Conservation (phyloP, 1,140 invertebrate species). For the Zophobas atratus region DNA sequence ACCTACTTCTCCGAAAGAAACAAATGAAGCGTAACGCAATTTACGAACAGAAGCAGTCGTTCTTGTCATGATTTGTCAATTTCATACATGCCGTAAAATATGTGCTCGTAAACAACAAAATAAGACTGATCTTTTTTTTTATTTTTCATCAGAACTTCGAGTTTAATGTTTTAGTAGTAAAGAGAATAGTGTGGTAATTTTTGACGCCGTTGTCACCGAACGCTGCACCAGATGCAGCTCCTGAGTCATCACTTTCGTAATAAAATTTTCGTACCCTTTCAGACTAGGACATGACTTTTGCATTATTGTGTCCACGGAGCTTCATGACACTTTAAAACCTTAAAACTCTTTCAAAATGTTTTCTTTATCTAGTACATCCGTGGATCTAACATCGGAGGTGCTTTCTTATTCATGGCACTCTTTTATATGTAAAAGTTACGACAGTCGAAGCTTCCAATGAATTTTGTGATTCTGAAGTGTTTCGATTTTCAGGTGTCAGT, state of each 20-base stretch:
- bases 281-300: background rate
- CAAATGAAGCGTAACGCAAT: constrained; percentile 17
- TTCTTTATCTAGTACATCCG: background rate
- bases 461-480: no score
- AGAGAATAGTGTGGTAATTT: no score
- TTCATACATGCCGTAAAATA: background rate
- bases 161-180: no score
- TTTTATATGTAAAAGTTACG: no score
- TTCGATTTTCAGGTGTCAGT: no score
- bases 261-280: background rate
- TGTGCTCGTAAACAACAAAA: background rate
- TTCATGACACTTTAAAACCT: background rate
- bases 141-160: no score
- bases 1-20: constrained; percentile 11
- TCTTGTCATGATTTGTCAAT: background rate
- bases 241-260: background rate
- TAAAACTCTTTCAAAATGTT: background rate
- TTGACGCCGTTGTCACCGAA: background rate
- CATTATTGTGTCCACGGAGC: background rate
- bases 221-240: background rate
- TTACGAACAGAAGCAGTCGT: background rate
- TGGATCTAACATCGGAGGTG: background rate
- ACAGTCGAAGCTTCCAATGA: no score
- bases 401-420: no score
- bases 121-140: no score